Evolutionary conservation across 2,888 invertebrate genomes (phyloP).

Genomic region (Drosophila glabriapex): DNA sequence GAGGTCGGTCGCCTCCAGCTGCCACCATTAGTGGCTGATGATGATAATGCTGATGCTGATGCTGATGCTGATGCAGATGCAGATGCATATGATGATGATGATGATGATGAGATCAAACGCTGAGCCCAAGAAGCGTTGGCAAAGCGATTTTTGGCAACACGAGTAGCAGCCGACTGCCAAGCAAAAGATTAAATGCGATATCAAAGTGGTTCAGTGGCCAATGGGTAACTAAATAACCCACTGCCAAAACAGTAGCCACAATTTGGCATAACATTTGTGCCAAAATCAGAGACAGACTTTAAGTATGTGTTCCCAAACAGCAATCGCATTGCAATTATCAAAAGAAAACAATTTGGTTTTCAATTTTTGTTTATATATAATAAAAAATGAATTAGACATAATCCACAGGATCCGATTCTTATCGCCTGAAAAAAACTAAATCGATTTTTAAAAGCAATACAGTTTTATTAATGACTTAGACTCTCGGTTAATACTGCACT

Average conservation of each 20-base stretch:
- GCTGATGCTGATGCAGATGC: slow-evolving; percentile 2
- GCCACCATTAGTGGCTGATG: slow-evolving; percentile 22
- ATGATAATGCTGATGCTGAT: slow-evolving; percentile 10
- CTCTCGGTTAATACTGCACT: background rate
- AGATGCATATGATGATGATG: slow-evolving; percentile 3
- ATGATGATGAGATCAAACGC: slow-evolving; percentile 56
- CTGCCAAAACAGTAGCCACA: slow-evolving; percentile 70
- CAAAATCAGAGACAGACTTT: slow-evolving; percentile 1
- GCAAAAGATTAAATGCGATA: slow-evolving; percentile 64
- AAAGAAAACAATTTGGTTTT: slow-evolving; percentile 15
- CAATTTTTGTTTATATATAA: background rate
- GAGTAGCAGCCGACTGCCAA: slow-evolving; percentile 57
- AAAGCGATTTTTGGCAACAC: slow-evolving; percentile 77
- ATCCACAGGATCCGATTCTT: no score
- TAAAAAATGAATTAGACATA: background rate
- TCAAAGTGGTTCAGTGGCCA: slow-evolving; percentile 29
- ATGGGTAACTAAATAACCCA: slow-evolving; percentile 21
- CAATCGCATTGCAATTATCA: slow-evolving; percentile 59
- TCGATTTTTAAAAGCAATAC: background rate
- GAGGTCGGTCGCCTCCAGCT: slow-evolving; percentile 35
- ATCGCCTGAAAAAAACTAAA: background rate
- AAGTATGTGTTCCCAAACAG: slow-evolving; percentile 20
- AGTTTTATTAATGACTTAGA: background rate
- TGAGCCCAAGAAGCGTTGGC: slow-evolving; percentile 62
- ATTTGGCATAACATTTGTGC: slow-evolving; percentile 62